Base-by-base conservation (phyloP, 2,888 invertebrate species). In the Phlogophora meticulosa region DNA sequence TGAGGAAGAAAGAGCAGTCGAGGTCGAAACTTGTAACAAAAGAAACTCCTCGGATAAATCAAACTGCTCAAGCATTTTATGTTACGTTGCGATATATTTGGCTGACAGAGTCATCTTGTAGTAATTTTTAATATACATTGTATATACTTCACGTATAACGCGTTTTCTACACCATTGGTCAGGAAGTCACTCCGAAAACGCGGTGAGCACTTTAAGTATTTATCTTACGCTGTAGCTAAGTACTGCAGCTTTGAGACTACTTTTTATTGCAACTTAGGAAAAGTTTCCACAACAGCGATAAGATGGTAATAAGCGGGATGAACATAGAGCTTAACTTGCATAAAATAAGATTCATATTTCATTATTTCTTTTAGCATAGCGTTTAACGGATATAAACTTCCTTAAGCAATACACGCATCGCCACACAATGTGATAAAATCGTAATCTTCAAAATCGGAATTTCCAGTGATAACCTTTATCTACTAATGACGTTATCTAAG, bases 141-240 rank as follows among this genome's bases (percentile, higher is more conserved):
- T 40, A 4, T 42, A 48, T 11, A 56, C 10, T 28, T 32, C 32
- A 22, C 43, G 22, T 34, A 42, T 40, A 43, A 42, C 34, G 43
- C 4, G n/a, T 57, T 67, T 17, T 51, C 28, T 22, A 52, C 57
- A 46, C 45, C 51, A 52, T 28, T 17, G n/a, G 32, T 74, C 10
- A 34, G 20, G 7, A 68, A 58, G 36, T 58, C 13, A 42, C 52
- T 46, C 20, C n/a, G 51, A 52, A 51, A 75, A 42, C 38, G 32
- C 46, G 36, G 51, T 59, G 49, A 68, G 68, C 73, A 65, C 40
- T 74, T 69, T 53, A 58, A 46, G 76, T 68, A 75, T 71, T 71
- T 71, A 68, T 58, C 52, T 32, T 40, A 53, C 51, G 69, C 68
- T 75, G 11, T 42, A 10, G 71, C 42, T 68, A 75, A 71, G 69